Base-by-base conservation (phyloP, 2,888 invertebrate species). In the Baronia brevicornis region DNA sequence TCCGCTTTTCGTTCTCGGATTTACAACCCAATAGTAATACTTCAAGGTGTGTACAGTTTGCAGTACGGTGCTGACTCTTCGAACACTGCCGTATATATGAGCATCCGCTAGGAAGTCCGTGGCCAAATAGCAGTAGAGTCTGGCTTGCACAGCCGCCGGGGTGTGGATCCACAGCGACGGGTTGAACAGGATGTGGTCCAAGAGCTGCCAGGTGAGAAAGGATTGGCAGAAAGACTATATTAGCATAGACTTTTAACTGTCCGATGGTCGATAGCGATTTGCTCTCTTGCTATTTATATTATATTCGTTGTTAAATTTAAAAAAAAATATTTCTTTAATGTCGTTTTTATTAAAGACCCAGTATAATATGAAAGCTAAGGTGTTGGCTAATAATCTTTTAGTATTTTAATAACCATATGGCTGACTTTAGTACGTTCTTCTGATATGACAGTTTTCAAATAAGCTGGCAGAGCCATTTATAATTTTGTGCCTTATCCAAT, bases 161-260 rank as follows among this genome's bases (percentile, higher is more conserved):
- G 98, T 96, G 84, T 98, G 96, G 61, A 99, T 98, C 99, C 99
- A 99, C 42, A 99, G 87, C 14, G 97, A 96, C 4, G 99, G 98
- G 88, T 99, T 99, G 90, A 99, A 99, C 48, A 99, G 90, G 38
- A 99, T 94, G 87, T 98, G 97, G 85, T 99, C 99, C 87, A 99
- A 89, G 54, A 99, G 90, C 93, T 99, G 97, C 91, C 93, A 93
- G 62, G 92, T 93, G 65, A 93, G 87, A 87, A 93, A 93, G 67
- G 93, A 93, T 89, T 93, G 92, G 88, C 92, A 94, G 88, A 93
- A 93, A 80, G 92, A 90, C 93, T 94, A 88, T 87, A 89, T 90
- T 88, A 90, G 75, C 72, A 69, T 60, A 68, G 75, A 72, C 66
- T 74, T 72, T 62, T 52, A 44, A 73, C 85, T 86, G 84, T 63